Evolutionary conservation across 2,797 vertebrate genomes (phyloP).

Genomic region (Chiloscyllium punctatum): DNA sequence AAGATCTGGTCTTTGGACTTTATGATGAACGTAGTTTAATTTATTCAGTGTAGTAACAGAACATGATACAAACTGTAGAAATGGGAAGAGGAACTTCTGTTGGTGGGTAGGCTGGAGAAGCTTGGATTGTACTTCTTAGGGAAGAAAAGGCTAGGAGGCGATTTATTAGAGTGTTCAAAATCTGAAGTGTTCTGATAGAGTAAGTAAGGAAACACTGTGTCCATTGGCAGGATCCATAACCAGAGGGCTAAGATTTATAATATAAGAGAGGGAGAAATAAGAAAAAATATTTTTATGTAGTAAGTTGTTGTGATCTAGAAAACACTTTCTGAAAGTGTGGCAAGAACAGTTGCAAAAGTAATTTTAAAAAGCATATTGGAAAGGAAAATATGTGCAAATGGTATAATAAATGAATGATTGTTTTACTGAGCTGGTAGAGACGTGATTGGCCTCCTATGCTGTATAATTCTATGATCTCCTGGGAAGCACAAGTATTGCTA

Average conservation of each 20-base stretch:
- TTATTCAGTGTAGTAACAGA: not conserved
- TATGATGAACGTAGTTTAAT: not conserved
- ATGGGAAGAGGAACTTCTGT: not conserved
- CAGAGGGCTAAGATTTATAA: not conserved
- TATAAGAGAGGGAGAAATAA: not conserved
- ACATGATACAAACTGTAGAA: not conserved
- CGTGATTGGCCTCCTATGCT: not conserved
- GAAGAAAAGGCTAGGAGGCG: not conserved
- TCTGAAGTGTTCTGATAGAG: not conserved
- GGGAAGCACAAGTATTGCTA: not conserved
- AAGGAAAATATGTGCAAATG: not conserved
- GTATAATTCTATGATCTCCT: not conserved
- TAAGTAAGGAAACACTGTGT: not conserved
- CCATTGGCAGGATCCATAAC: not conserved
- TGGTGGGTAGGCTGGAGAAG: not conserved
- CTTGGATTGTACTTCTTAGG: not conserved
- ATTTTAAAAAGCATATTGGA: not conserved
- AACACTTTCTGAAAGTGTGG: not conserved
- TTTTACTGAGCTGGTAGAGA: not conserved
- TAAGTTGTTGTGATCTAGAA: not conserved
- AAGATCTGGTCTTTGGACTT: not conserved
- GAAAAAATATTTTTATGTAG: not conserved
- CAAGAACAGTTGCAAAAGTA: not conserved
- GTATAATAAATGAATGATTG: not conserved
- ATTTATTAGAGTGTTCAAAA: not conserved